These are phyloP conservation scores for Catonia carolina DNA, from an alignment of 2,888 invertebrate genomes.

Conservation along the genomic window DNA sequence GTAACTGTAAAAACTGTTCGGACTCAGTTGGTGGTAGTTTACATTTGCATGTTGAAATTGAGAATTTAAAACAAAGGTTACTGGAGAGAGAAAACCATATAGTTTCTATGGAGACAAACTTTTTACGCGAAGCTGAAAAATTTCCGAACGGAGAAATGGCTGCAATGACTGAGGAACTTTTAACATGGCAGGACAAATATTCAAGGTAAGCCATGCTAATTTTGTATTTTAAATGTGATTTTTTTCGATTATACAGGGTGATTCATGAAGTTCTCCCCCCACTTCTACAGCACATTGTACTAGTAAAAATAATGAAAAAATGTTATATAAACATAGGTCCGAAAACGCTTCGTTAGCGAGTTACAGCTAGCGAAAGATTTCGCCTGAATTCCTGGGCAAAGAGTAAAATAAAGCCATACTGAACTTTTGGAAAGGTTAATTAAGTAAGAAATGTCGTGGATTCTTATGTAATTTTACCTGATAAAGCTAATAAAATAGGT, in stretches of 20 bases:
- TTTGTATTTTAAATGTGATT: neutral
- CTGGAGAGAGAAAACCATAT: slow-evolving; percentile 77
- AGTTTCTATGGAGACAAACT: slow-evolving; percentile 78
- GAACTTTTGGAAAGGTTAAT: too few relatives aligned
- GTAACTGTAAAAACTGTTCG: slow-evolving; percentile 50
- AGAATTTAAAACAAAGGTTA: slow-evolving; percentile 73
- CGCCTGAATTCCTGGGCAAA: too few relatives aligned
- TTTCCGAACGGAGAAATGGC: slow-evolving; percentile 64
- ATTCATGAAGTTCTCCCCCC: too few relatives aligned
- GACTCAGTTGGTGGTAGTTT: slow-evolving; percentile 40
- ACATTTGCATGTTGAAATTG: slow-evolving; percentile 80
- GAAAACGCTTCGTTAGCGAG: too few relatives aligned
- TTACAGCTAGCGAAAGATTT: too few relatives aligned
- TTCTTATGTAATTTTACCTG: too few relatives aligned
- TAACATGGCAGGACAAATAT: slow-evolving; percentile 89
- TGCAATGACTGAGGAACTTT: slow-evolving; percentile 73
- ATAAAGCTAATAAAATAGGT: too few relatives aligned
- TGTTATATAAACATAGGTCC: too few relatives aligned
- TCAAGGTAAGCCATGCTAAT: slow-evolving; percentile 70
- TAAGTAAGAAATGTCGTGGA: too few relatives aligned
- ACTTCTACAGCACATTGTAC: too few relatives aligned
- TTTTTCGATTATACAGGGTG: slow-evolving; percentile 1
- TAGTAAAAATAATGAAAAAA: too few relatives aligned
- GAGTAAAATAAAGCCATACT: too few relatives aligned
- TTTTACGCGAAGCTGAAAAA: slow-evolving; percentile 61